Evolutionary conservation across 1,140 invertebrate genomes (phyloP).

Genomic region (Tetraneura akinire): DNA sequence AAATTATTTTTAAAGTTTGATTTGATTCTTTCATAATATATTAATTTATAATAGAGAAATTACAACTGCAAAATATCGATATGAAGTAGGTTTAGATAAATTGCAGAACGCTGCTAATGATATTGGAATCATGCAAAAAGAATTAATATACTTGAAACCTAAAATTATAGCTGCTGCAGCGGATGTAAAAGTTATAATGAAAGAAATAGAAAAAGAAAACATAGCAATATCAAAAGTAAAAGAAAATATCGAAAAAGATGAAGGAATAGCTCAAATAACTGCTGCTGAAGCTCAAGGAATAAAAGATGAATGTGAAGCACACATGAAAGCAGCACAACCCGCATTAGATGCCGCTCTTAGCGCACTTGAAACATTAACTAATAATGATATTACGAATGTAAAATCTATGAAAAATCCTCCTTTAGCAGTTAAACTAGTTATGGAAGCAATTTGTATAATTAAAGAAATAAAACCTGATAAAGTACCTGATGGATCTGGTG

Average conservation of each 20-base stretch:
- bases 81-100: constrained; percentile 85
- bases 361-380: constrained; percentile 92
- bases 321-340: constrained; percentile 93
- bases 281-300: constrained; percentile 94
- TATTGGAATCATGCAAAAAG: constrained; percentile 82
- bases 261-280: constrained; percentile 79
- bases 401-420: constrained; percentile 98
- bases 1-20: background rate
- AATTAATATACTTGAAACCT: constrained; percentile 82
- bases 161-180: constrained; percentile 81
- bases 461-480: constrained; percentile 88
- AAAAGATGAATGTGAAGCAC: constrained; percentile 96
- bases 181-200: constrained; percentile 78
- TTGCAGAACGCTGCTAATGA: constrained; percentile 88
- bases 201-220: constrained; percentile 79
- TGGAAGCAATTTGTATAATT: constrained; percentile 92
- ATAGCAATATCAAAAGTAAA: constrained; percentile 61
- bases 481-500: constrained; percentile 70
- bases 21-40: background rate
- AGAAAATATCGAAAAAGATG: constrained; percentile 2
- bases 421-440: constrained; percentile 87
- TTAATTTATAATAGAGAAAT: constrained; percentile 67
- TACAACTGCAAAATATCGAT: constrained; percentile 72
- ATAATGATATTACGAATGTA: constrained; percentile 88
- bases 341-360: constrained; percentile 85